A percentile compares a stretch with the other conserved stretches of the same genome.
These are phyloP conservation scores for Caenorhabditis elegans DNA, from an alignment of 1,140 invertebrate genomes.

Conservation along the genomic window DNA sequence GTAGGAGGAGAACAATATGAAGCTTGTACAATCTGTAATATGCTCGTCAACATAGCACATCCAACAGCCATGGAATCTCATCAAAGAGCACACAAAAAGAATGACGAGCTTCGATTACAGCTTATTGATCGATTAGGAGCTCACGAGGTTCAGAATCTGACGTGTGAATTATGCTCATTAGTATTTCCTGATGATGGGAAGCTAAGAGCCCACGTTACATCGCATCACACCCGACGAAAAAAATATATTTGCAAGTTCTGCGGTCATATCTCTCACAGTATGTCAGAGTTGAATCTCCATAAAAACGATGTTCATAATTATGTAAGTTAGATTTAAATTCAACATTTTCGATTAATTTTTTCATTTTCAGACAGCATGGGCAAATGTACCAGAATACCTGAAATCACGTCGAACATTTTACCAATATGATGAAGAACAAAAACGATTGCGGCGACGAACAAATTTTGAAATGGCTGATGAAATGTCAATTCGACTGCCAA, in stretches of 20 bases:
- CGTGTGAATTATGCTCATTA: constrained; percentile 45
- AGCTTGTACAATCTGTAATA: constrained; percentile 45
- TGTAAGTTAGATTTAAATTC: neutral
- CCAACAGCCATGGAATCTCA: constrained; percentile 51
- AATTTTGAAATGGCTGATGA: neutral
- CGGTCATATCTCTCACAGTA: constrained; percentile 40
- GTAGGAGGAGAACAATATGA: constrained; percentile 33
- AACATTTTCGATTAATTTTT: too few species aligned
- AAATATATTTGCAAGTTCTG: constrained; percentile 52
- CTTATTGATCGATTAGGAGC: constrained; percentile 37
- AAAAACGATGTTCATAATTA: constrained; percentile 46
- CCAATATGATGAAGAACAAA: neutral
- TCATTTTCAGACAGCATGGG: neutral
- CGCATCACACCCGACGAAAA: constrained; percentile 40
- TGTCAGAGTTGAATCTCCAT: constrained; percentile 50
- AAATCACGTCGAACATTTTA: neutral
- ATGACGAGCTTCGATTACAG: constrained; percentile 42
- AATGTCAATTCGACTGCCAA: neutral
- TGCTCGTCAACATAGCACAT: constrained; percentile 47
- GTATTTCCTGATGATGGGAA: constrained; percentile 48
- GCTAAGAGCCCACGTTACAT: constrained; percentile 37
- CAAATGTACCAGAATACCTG: neutral
- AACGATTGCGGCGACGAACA: neutral
- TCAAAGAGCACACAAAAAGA: constrained; percentile 50
- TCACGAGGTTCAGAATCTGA: constrained; percentile 40